Evolutionary conservation across 2,888 invertebrate genomes (phyloP).

Genomic region (Heliconius hortense): DNA sequence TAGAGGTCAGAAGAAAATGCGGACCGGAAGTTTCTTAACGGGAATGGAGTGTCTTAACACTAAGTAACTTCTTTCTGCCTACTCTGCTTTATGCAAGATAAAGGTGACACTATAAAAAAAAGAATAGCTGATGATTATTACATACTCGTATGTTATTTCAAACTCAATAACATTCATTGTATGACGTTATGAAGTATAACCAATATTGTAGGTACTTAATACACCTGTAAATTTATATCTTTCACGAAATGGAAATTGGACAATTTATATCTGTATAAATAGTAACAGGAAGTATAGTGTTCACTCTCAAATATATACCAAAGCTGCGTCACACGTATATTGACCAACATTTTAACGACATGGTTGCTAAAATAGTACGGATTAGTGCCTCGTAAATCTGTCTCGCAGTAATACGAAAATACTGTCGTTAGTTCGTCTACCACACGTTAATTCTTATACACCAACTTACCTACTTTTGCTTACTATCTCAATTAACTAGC

Average conservation of each 20-base stretch:
- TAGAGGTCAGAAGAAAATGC: too few species aligned
- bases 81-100: too few species aligned
- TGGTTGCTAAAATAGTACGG: constrained; percentile 55
- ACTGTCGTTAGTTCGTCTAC: constrained; percentile 44
- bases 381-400: constrained; percentile 68
- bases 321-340: constrained; percentile 14
- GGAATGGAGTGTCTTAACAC: too few species aligned
- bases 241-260: background rate
- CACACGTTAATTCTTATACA: constrained; percentile 37
- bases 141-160: too few species aligned
- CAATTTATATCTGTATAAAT: background rate
- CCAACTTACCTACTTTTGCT: constrained; percentile 25
- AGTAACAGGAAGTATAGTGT: background rate
- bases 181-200: too few species aligned
- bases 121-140: too few species aligned
- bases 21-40: too few species aligned
- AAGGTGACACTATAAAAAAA: too few species aligned
- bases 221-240: background rate
- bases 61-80: too few species aligned
- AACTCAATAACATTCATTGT: too few species aligned
- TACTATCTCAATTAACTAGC: constrained; percentile 36
- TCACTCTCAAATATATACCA: background rate
- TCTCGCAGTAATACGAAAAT: constrained; percentile 45
- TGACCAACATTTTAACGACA: constrained; percentile 30
- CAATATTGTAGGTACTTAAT: background rate